A percentile compares a stretch with the other conserved stretches of the same genome.
Evolutionary conservation across 2,113 vertebrate species (phyloP).

Genomic region (Petroica traversi): DNA sequence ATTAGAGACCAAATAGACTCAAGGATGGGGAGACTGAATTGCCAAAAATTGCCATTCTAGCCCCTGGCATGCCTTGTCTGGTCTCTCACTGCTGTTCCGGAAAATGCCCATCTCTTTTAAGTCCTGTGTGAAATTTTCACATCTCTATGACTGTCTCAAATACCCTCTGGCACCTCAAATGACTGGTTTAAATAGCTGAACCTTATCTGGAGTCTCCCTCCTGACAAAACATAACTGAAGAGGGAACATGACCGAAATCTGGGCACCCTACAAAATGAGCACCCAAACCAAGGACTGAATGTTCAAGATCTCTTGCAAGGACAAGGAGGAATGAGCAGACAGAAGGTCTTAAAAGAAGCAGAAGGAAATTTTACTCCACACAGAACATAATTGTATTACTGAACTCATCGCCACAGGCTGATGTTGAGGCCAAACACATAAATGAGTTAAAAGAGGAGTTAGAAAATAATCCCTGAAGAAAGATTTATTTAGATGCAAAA

Average conservation of each 20-base stretch:
- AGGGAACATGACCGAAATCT: neutral
- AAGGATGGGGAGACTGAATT: neutral
- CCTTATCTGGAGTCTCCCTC: neutral
- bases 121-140: neutral
- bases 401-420: neutral
- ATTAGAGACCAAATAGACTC: neutral
- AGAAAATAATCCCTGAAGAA: neutral
- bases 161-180: neutral
- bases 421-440: constrained; percentile 18
- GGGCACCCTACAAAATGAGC: neutral
- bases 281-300: neutral
- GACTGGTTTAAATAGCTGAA: neutral
- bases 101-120: neutral
- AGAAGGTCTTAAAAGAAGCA: constrained; percentile 19
- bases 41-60: neutral
- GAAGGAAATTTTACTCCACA: constrained; percentile 15
- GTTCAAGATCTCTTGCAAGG: neutral
- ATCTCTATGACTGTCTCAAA: neutral
- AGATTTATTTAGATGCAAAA: constrained; percentile 12
- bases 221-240: neutral
- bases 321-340: neutral
- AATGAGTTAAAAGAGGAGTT: constrained; percentile 1
- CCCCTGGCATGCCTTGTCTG: neutral
- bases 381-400: neutral
- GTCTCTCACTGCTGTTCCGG: neutral